Evolutionary conservation across 2,888 invertebrate species (phyloP).

Genomic region (Lepidonotus clava): DNA sequence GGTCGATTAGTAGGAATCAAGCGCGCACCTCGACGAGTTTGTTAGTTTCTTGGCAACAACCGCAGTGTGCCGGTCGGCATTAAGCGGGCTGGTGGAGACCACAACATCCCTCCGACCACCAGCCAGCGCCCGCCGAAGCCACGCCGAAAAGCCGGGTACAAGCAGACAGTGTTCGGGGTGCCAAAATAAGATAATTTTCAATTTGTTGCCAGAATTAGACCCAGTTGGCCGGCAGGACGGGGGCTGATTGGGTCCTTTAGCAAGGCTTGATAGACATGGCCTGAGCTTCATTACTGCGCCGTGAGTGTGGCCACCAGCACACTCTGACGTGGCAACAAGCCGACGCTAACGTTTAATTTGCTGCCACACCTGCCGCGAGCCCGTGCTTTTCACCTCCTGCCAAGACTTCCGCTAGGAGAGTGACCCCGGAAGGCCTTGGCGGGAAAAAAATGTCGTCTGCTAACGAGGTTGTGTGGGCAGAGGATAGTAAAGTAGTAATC

Average conservation of each 20-base stretch:
- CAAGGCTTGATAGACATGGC: too few relatives aligned
- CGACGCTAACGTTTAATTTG: background rate
- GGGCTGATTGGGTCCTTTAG: background rate
- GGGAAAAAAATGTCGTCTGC: too few relatives aligned
- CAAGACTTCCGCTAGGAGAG: background rate
- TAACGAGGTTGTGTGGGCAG: too few relatives aligned
- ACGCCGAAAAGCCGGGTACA: background rate
- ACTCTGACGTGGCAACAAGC: background rate
- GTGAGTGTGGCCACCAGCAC: background rate
- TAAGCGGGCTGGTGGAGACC: background rate
- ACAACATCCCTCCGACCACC: background rate
- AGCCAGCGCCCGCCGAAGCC: background rate
- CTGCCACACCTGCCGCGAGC: background rate
- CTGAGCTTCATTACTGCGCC: background rate
- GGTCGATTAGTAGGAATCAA: conserved; percentile 24
- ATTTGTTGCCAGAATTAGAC: conserved; percentile 20
- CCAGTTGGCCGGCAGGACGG: conserved; percentile 14
- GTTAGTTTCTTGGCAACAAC: conserved; percentile 9
- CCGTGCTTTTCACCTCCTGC: background rate
- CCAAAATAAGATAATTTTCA: conserved; percentile 21
- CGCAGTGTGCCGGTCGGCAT: background rate
- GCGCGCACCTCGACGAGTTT: background rate
- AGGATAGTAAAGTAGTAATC: too few relatives aligned
- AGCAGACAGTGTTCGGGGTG: background rate
- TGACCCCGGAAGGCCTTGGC: background rate